A percentile compares a stretch with the other conserved stretches of the same genome.
These are phyloP conservation scores for Cacoxenus indagator DNA, from an alignment of 2,888 invertebrate species.

Conservation along the genomic window DNA sequence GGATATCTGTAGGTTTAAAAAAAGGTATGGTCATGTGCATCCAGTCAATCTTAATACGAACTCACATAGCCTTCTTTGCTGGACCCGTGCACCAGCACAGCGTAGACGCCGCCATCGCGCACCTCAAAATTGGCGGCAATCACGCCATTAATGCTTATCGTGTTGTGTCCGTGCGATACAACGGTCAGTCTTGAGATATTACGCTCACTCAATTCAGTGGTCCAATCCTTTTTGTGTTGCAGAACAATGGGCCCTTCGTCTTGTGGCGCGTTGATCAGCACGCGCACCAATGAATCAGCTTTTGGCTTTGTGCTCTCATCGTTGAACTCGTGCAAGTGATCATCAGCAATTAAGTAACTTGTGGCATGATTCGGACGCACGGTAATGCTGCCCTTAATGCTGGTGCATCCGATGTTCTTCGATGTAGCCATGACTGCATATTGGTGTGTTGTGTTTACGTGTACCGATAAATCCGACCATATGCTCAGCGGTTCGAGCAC, in stretches of 20 bases:
- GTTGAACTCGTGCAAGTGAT: constrained; percentile 49
- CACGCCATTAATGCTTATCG: constrained; percentile 45
- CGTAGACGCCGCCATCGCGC: constrained; percentile 78
- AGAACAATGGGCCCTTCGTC: constrained; percentile 47
- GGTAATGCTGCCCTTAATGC: constrained; percentile 44
- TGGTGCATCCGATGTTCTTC: constrained; percentile 40
- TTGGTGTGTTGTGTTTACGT: constrained; percentile 60
- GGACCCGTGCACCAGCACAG: constrained; percentile 71
- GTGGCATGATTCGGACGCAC: constrained; percentile 57
- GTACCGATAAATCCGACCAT: constrained; percentile 70
- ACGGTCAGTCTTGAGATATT: constrained; percentile 51
- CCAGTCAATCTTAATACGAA: constrained; percentile 20
- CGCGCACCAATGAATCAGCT: constrained; percentile 66
- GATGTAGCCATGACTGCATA: constrained; percentile 69
- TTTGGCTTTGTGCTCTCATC: constrained; percentile 63
- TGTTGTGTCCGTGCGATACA: constrained; percentile 44
- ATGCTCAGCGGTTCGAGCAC: constrained; percentile 64
- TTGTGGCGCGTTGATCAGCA: constrained; percentile 58
- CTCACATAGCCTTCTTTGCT: constrained; percentile 68
- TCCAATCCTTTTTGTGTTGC: constrained; percentile 27
- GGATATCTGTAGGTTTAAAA: constrained; percentile 39
- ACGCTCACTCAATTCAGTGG: constrained; percentile 27
- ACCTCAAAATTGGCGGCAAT: constrained; percentile 65
- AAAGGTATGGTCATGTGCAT: not conserved
- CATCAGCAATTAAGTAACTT: constrained; percentile 60